A percentile compares a stretch with the other conserved stretches of the same genome.
Conservation (phyloP, 30 jellyfish, hydroid and myxozoan genomes). For the Cassiopea andromeda region DNA sequence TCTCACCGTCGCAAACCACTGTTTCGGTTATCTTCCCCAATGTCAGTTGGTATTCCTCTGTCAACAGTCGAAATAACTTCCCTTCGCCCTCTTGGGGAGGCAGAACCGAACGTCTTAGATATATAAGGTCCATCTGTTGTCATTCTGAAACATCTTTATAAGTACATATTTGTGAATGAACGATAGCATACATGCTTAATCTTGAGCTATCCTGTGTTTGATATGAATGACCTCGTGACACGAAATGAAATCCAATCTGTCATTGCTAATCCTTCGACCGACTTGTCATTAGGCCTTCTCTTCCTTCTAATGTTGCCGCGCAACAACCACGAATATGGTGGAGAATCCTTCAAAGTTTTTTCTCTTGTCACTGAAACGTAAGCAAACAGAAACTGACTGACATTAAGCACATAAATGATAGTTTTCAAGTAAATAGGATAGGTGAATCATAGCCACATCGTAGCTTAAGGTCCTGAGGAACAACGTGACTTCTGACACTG, state of each 20-base stretch:
- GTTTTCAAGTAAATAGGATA: too few species aligned
- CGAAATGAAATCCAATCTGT: neutral
- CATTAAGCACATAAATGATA: too few species aligned
- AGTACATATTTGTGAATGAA: neutral
- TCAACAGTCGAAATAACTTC: conserved; percentile 74
- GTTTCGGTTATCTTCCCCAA: conserved; percentile 58
- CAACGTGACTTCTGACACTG: too few species aligned
- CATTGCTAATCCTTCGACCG: conserved; percentile 2
- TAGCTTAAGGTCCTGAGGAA: too few species aligned
- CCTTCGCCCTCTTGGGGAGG: conserved; percentile 70
- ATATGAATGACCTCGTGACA: conserved; percentile 17
- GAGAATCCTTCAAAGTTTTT: conserved; percentile 15
- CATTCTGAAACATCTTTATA: conserved; percentile 49
- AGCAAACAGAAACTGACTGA: conserved; percentile 16
- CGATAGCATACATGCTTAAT: neutral
- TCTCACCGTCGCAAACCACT: conserved; percentile 56
- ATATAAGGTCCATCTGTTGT: conserved; percentile 59
- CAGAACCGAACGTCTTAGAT: conserved; percentile 65
- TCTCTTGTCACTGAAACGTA: neutral
- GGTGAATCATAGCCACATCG: too few species aligned
- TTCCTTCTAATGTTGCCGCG: conserved; percentile 42
- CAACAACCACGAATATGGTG: conserved; percentile 31
- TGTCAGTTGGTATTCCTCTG: conserved; percentile 30
- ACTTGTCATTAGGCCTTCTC: conserved; percentile 43
- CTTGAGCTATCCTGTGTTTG: neutral